These are phyloP conservation scores for Frankliniella fusca DNA, from an alignment of 2,888 invertebrate genomes.

Conservation along the genomic window DNA sequence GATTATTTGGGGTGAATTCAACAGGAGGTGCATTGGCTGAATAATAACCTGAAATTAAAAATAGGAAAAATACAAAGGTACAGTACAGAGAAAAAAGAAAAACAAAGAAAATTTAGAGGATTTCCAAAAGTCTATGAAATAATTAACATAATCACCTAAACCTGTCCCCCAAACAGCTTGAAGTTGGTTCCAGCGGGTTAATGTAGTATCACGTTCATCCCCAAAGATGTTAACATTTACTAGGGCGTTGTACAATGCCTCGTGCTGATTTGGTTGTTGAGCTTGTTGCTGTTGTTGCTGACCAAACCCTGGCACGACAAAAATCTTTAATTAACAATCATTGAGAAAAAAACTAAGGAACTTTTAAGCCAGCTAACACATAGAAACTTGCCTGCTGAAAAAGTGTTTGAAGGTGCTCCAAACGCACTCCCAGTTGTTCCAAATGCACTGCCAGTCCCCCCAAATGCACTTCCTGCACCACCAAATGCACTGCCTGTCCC, in stretches of 20 bases:
- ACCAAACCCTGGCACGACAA: conserved; percentile 38
- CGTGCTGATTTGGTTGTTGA: conserved; percentile 51
- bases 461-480: conserved; percentile 47
- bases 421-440: conserved; percentile 47
- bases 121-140: neutral
- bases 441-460: conserved; percentile 47
- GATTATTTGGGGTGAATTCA: conserved; percentile 82
- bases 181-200: conserved; percentile 92
- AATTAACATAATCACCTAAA: conserved; percentile 47
- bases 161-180: conserved; percentile 88
- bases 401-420: conserved; percentile 31
- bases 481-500: conserved; percentile 48
- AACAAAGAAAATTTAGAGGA: neutral
- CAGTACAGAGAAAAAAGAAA: conserved; percentile 2
- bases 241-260: conserved; percentile 68
- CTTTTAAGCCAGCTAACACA: neutral
- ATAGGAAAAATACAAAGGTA: conserved; percentile 27
- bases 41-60: conserved; percentile 59
- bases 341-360: conserved; percentile 9
- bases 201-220: conserved; percentile 89
- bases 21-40: conserved; percentile 71
- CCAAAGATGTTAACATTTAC: conserved; percentile 81
- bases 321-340: conserved; percentile 23
- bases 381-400: neutral
- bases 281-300: conserved; percentile 39